These are phyloP conservation scores for Andrena cerasifolii DNA, from an alignment of 1,140 invertebrate species.

Conservation along the genomic window DNA sequence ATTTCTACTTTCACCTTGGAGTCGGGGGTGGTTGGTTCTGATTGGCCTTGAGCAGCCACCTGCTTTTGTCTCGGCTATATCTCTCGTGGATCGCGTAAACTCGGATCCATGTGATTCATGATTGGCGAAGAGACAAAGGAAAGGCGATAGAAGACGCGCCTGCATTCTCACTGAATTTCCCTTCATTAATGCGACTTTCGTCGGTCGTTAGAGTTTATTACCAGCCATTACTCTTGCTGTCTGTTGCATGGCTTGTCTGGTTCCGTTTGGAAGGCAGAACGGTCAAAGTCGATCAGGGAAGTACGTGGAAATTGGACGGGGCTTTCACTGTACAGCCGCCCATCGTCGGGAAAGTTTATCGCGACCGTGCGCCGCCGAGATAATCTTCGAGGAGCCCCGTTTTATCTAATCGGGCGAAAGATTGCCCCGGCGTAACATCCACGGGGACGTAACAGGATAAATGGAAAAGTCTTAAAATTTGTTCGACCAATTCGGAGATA, in stretches of 20 bases:
- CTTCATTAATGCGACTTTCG: neutral
- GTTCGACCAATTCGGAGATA: neutral
- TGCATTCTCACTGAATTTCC: neutral
- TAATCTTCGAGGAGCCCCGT: slow-evolving; percentile 31
- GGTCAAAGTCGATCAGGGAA: neutral
- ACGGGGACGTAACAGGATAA: slow-evolving; percentile 15
- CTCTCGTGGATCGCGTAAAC: no score
- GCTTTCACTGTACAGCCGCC: slow-evolving; percentile 14
- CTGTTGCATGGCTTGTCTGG: neutral
- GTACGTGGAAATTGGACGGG: slow-evolving; percentile 3
- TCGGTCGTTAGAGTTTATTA: neutral
- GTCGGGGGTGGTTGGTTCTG: no score
- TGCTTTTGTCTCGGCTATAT: no score
- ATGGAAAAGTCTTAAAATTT: slow-evolving; percentile 17
- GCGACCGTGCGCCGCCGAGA: neutral
- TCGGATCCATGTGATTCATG: neutral
- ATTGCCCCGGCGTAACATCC: slow-evolving; percentile 10
- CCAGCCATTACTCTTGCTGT: no score
- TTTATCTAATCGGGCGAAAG: slow-evolving; percentile 59
- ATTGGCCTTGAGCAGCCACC: no score
- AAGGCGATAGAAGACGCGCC: neutral
- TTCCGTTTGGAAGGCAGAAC: neutral
- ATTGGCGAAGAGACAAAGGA: neutral
- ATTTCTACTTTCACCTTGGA: no score
- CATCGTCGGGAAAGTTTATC: slow-evolving; percentile 31